Conservation (phyloP, 1,140 invertebrate genomes). For the Hylyphantes graminicola region DNA sequence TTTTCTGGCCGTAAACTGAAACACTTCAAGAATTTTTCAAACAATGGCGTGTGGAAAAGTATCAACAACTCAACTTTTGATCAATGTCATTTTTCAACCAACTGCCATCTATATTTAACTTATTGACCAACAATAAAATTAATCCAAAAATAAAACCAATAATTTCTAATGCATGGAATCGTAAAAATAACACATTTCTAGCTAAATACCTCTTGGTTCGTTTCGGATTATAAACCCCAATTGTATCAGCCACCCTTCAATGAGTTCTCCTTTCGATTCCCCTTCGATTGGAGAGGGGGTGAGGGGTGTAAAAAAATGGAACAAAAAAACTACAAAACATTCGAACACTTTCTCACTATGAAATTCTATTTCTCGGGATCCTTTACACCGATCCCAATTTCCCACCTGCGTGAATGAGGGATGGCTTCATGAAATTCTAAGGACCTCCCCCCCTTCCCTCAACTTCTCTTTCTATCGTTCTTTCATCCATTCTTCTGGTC, state of each 20-base stretch:
- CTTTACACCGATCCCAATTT: conserved; percentile 35
- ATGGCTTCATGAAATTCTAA: conserved; percentile 54
- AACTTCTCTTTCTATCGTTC: too few relatives aligned
- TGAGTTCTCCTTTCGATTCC: conserved; percentile 17
- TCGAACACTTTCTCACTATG: conserved; percentile 45
- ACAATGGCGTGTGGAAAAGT: too few relatives aligned
- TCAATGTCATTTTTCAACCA: too few relatives aligned
- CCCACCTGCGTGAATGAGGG: conserved; percentile 33
- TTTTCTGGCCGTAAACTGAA: too few relatives aligned
- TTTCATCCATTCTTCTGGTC: not conserved
- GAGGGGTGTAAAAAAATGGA: not conserved
- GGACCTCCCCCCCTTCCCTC: conserved; percentile 35
- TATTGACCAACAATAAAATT: too few relatives aligned
- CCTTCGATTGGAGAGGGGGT: not conserved
- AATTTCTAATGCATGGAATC: too few relatives aligned
- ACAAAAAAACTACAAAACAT: not conserved
- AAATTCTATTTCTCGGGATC: conserved; percentile 46
- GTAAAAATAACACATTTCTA: too few relatives aligned
- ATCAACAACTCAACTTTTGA: too few relatives aligned
- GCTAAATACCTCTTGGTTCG: too few relatives aligned
- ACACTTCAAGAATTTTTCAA: too few relatives aligned
- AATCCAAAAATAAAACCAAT: too few relatives aligned
- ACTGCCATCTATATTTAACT: too few relatives aligned
- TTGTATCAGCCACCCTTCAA: conserved; percentile 26
- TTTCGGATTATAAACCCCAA: not conserved